A percentile compares a stretch with the other conserved stretches of the same genome.
phyloP scores from a whole-genome alignment of 2,797 vertebrate genomes.

The Astyanax mexicanus region DNA sequence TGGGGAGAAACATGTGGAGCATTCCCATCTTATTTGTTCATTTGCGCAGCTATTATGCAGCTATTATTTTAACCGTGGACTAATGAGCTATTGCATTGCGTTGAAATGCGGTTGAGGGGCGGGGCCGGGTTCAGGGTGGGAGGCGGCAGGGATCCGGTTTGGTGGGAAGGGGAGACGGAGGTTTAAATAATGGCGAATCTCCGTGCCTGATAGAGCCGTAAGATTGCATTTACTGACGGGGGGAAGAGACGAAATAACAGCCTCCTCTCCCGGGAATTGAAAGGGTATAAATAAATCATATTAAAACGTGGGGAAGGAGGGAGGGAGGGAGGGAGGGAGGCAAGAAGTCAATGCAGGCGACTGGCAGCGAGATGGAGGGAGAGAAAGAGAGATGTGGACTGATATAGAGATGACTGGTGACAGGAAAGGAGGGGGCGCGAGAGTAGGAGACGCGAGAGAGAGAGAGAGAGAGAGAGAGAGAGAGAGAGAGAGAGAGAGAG shows the following conservation, averaged over 20 bases:
- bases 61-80: conserved; percentile 60
- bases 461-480: conserved; percentile 23
- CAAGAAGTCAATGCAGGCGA: conserved; percentile 46
- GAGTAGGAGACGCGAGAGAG: too few species aligned
- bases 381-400: conserved; percentile 44
- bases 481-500: conserved; percentile 10
- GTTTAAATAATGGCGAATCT: conserved; percentile 64
- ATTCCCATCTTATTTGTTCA: conserved; percentile 57
- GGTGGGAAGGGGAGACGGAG: conserved; percentile 28
- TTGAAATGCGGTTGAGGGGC: conserved; percentile 57
- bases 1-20: conserved; percentile 43
- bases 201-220: conserved; percentile 61
- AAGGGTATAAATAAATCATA: conserved; percentile 66
- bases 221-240: conserved; percentile 63
- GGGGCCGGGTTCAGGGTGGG: conserved; percentile 46
- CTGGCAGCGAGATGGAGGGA: conserved; percentile 39
- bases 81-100: conserved; percentile 63
- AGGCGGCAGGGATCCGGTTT: neutral
- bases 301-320: conserved; percentile 52
- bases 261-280: conserved; percentile 62
- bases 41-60: conserved; percentile 61
- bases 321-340: conserved; percentile 46
- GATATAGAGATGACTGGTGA: conserved; percentile 30
- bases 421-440: conserved; percentile 27
- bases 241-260: conserved; percentile 61